Conservation (phyloP, 2,888 invertebrate genomes). For the Nephrotoma appendiculata region DNA sequence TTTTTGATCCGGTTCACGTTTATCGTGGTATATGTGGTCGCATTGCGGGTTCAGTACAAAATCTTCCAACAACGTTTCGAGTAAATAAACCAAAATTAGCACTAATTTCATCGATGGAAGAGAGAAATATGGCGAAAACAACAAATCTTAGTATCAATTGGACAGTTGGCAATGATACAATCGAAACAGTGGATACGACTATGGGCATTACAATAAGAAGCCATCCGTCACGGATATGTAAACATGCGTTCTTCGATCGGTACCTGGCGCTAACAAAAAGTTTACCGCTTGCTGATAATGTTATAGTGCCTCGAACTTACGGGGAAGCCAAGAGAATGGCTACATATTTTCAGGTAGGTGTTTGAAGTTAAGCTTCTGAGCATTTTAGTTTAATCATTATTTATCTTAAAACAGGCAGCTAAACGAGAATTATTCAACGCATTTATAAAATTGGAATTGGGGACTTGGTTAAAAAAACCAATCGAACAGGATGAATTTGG, state of each 20-base stretch:
- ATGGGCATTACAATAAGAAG: slow-evolving; percentile 73
- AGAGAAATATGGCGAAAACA: slow-evolving; percentile 72
- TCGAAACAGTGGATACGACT: slow-evolving; percentile 74
- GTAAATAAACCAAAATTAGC: slow-evolving; percentile 72
- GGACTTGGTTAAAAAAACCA: slow-evolving; percentile 85
- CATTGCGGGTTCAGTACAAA: slow-evolving; percentile 59
- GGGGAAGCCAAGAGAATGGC: slow-evolving; percentile 54
- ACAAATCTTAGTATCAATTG: slow-evolving; percentile 86
- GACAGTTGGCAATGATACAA: slow-evolving; percentile 44
- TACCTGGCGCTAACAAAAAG: slow-evolving; percentile 28
- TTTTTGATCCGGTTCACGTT: slow-evolving; percentile 80
- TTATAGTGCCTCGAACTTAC: slow-evolving; percentile 37
- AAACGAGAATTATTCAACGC: slow-evolving; percentile 64
- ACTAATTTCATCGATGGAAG: slow-evolving; percentile 70
- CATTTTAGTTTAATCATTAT: background rate
- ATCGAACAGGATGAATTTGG: slow-evolving; percentile 79
- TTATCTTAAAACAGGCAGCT: slow-evolving; percentile 45
- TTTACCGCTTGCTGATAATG: slow-evolving; percentile 24
- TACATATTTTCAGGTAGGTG: slow-evolving; percentile 53
- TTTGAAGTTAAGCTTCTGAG: background rate
- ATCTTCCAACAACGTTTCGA: slow-evolving; percentile 66
- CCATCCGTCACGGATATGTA: slow-evolving; percentile 53
- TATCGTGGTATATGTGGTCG: slow-evolving; percentile 70
- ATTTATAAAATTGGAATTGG: slow-evolving; percentile 68
- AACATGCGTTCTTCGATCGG: slow-evolving; percentile 30